phyloP scores from a whole-genome alignment of 2,888 invertebrate species.

The Rhagonycha fulva region DNA sequence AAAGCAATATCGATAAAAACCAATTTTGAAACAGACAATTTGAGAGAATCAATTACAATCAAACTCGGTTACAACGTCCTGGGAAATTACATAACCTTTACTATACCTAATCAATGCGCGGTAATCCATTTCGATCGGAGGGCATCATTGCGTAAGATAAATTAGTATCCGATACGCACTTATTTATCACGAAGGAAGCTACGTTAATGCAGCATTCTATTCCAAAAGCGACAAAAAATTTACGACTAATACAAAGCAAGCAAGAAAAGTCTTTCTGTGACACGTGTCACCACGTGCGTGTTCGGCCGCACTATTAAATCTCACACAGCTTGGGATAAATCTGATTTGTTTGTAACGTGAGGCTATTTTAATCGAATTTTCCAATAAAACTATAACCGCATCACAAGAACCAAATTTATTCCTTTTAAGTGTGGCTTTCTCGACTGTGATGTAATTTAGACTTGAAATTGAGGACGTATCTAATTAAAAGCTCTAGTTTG shows the following conservation, averaged over 20 bases:
- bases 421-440: not conserved
- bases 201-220: not conserved
- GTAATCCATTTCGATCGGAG: not conserved
- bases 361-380: not conserved
- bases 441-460: not conserved
- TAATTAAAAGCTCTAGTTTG: not conserved
- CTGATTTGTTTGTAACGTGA: not conserved
- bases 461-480: too few species aligned
- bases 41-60: not conserved
- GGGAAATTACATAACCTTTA: not conserved
- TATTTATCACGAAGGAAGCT: not conserved
- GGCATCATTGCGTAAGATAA: not conserved
- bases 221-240: not conserved
- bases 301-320: not conserved
- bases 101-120: not conserved
- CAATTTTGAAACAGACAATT: not conserved
- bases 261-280: not conserved
- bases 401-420: not conserved
- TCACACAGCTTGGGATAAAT: not conserved
- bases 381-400: not conserved
- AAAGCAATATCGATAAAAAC: not conserved
- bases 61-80: not conserved
- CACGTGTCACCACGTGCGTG: not conserved
- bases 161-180: not conserved
- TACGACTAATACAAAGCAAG: not conserved